These are phyloP conservation scores for Leptinotarsa rubiginosa DNA, from an alignment of 2,888 invertebrate species.

Conservation along the genomic window DNA sequence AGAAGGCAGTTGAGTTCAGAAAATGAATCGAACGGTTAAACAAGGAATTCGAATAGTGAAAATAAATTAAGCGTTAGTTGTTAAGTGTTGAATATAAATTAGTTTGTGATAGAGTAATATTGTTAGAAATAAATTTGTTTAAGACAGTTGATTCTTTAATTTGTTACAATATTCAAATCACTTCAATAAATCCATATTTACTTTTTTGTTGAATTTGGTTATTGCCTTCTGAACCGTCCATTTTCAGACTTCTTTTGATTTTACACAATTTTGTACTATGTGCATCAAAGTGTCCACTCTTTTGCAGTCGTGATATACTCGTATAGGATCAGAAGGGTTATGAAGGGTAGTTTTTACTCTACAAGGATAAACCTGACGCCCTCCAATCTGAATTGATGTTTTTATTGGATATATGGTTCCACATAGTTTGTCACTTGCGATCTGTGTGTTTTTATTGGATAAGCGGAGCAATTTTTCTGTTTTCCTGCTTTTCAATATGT, in stretches of 20 bases:
- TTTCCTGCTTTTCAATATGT: not conserved
- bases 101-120: too few relatives aligned
- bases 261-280: not conserved
- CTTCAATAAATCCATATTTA: not conserved
- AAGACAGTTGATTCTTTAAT: too few relatives aligned
- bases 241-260: not conserved
- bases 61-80: too few relatives aligned
- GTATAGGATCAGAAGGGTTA: not conserved
- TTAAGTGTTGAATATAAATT: too few relatives aligned
- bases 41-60: too few relatives aligned
- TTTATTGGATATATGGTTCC: not conserved
- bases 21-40: too few relatives aligned
- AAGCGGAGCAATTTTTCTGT: not conserved
- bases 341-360: not conserved
- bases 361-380: not conserved
- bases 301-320: not conserved
- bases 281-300: not conserved
- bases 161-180: not conserved
- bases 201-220: not conserved
- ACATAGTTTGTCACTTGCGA: not conserved
- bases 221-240: not conserved
- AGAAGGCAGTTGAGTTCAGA: too few relatives aligned
- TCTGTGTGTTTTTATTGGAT: not conserved
- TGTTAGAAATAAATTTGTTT: too few relatives aligned
- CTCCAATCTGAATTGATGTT: not conserved